phyloP scores from a whole-genome alignment of 2,113 vertebrate genomes.

The Aldabrachelys gigantea region DNA sequence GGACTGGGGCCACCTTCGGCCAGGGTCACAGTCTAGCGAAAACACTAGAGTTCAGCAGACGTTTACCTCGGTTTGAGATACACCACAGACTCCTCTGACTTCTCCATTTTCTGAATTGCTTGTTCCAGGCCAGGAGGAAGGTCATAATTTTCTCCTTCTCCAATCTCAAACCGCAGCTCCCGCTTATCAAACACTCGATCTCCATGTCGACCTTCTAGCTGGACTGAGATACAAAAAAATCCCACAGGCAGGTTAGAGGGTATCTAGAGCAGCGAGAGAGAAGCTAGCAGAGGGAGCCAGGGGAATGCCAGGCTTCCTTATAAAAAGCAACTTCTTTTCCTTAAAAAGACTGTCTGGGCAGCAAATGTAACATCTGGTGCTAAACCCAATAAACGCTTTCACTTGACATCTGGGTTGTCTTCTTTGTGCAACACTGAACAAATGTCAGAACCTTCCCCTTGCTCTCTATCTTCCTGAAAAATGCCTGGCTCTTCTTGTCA shows the following conservation, averaged over 20 bases:
- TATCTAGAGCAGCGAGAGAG: background rate
- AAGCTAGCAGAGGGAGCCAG: background rate
- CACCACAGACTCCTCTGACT: constrained; percentile 90
- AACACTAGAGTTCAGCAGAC: background rate
- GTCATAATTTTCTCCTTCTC: constrained; percentile 88
- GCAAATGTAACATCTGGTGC: background rate
- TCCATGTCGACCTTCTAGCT: constrained; percentile 83
- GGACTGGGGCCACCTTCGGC: background rate
- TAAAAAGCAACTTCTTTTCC: background rate
- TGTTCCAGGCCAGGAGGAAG: constrained; percentile 91
- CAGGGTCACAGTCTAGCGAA: background rate
- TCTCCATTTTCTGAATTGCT: constrained; percentile 93
- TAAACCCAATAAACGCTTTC: rapidly evolving
- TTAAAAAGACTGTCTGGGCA: background rate
- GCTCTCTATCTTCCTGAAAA: background rate
- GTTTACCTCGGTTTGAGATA: constrained; percentile 90
- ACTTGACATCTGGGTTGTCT: background rate
- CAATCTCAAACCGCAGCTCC: constrained; percentile 92
- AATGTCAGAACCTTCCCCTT: background rate
- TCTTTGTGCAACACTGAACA: background rate
- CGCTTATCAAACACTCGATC: constrained; percentile 88
- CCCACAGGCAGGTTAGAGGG: background rate
- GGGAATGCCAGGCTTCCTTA: background rate
- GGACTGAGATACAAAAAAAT: constrained; percentile 78
- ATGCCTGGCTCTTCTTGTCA: background rate